Base-by-base conservation (phyloP, 2,888 invertebrate species). In the Onchidella celtica region DNA sequence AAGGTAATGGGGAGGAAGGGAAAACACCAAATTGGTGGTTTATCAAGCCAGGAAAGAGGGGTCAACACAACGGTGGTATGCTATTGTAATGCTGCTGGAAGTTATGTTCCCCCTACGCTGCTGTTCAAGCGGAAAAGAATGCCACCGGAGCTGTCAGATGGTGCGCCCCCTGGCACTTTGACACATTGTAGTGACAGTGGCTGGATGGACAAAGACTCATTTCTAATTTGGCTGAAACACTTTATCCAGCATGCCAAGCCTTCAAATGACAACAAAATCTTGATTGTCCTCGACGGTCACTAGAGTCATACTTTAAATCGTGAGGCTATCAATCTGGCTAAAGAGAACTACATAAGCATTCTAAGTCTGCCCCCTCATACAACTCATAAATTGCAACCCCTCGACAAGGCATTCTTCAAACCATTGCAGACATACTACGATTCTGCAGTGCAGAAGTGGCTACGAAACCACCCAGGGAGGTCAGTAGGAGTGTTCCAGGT, bases 301-400 rank as follows among this genome's bases (percentile, higher is more conserved):
- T 55, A 17, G 3, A 59, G 21, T 14, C 73, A 73, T 36, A 73
- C 59, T 3, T 34, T 3, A 36, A 73, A 73, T 24, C 11, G 57
- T 4, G 73, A 73, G 24, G 73, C 73, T 2, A 73, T 59, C 14
- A 34, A 29, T 2, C 17, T 59, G 11, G 73, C 73, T 4, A 57
- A 24, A 32, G 11, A 17, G 3, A 9, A 27, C 34, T 3, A 17
- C 21, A 34, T 57, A 11, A n/a, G 24, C n/a, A 73, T 73, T 47
- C 29, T 47, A 32, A 32, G 57, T n/a, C 59, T 73, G 21, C 59
- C 73, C 24, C 61, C 73, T 3, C 59, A 73, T 34, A 57, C 57
- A 32, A 73, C 73, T 21, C 61, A 73, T 59, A 32, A 34, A 34
- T 9, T 61, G 34, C 73, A 73, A n/a, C 73, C 73, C 32, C 29